Evolutionary conservation across 2,888 invertebrate genomes (phyloP).

Genomic region (Cheilosia pagana): DNA sequence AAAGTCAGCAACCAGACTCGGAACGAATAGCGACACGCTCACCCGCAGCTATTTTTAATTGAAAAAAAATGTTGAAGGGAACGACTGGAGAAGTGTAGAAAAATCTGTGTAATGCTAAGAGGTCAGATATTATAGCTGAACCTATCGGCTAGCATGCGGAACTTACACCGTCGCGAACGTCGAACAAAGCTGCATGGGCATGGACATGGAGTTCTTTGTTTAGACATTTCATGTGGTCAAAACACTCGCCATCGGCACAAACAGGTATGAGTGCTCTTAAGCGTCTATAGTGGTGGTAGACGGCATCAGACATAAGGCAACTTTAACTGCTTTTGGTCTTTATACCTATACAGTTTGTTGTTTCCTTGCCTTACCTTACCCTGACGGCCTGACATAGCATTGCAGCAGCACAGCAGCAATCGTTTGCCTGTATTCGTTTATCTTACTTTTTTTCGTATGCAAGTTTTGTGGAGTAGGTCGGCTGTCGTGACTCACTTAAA

Average conservation of each 20-base stretch:
- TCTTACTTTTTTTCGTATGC: slow-evolving; percentile 60
- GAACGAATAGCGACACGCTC: slow-evolving; percentile 49
- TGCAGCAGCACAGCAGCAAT: slow-evolving; percentile 13
- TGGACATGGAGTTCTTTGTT: slow-evolving; percentile 62
- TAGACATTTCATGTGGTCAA: slow-evolving; percentile 66
- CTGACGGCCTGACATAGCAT: neutral
- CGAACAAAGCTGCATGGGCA: slow-evolving; percentile 52
- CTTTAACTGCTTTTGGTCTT: slow-evolving; percentile 43
- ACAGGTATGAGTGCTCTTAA: slow-evolving; percentile 46
- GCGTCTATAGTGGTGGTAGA: slow-evolving; percentile 38
- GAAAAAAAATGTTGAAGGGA: slow-evolving; percentile 43
- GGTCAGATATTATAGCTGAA: slow-evolving; percentile 63
- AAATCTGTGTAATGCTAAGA: slow-evolving; percentile 54
- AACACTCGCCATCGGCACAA: slow-evolving; percentile 38
- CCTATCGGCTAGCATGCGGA: slow-evolving; percentile 64
- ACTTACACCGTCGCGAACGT: slow-evolving; percentile 53
- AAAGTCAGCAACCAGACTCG: slow-evolving; percentile 15
- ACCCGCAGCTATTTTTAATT: slow-evolving; percentile 70
- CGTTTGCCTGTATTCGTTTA: slow-evolving; percentile 45
- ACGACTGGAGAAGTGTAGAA: slow-evolving; percentile 45
- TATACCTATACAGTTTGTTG: slow-evolving; percentile 23
- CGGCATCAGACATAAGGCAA: slow-evolving; percentile 29
- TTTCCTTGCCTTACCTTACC: slow-evolving; percentile 15
- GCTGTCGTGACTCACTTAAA: slow-evolving; percentile 74
- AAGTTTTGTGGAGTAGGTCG: slow-evolving; percentile 75